Evolutionary conservation across 2,888 invertebrate genomes (phyloP).

Genomic region (Parnassius apollo): DNA sequence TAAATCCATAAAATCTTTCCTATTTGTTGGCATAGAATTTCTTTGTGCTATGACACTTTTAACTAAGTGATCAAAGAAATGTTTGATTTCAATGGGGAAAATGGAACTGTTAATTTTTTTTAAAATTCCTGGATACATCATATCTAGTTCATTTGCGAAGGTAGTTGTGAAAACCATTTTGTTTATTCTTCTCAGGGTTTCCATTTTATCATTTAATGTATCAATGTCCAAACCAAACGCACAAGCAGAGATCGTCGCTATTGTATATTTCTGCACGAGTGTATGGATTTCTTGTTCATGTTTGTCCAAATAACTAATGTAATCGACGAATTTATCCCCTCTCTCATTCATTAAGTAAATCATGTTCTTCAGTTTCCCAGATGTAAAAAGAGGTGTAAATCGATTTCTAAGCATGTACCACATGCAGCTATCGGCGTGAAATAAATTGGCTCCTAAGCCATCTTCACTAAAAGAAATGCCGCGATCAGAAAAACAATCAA

Average conservation of each 20-base stretch:
- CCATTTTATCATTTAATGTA: conserved; percentile 6
- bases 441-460: conserved; percentile 50
- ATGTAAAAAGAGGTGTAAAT: conserved; percentile 56
- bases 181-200: conserved; percentile 40
- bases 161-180: conserved; percentile 22
- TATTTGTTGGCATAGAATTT: conserved; percentile 40
- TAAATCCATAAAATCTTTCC: conserved; percentile 56
- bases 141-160: conserved; percentile 40
- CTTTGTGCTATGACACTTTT: conserved; percentile 40
- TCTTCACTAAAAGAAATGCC: conserved; percentile 47
- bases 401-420: conserved; percentile 49
- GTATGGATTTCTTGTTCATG: conserved; percentile 39
- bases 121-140: conserved; percentile 51
- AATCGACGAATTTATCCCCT: conserved; percentile 42
- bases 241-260: conserved; percentile 42
- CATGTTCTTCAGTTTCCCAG: conserved; percentile 60
- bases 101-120: conserved; percentile 40
- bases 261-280: conserved; percentile 44
- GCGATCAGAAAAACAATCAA: conserved; percentile 50
- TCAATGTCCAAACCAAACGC: conserved; percentile 47
- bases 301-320: conserved; percentile 33
- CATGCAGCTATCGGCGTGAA: conserved; percentile 48
- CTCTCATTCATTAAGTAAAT: conserved; percentile 45
- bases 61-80: conserved; percentile 44
- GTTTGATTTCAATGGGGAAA: conserved; percentile 36